Conservation (phyloP, 2,113 vertebrate genomes). For the Oxyura jamaicensis region DNA sequence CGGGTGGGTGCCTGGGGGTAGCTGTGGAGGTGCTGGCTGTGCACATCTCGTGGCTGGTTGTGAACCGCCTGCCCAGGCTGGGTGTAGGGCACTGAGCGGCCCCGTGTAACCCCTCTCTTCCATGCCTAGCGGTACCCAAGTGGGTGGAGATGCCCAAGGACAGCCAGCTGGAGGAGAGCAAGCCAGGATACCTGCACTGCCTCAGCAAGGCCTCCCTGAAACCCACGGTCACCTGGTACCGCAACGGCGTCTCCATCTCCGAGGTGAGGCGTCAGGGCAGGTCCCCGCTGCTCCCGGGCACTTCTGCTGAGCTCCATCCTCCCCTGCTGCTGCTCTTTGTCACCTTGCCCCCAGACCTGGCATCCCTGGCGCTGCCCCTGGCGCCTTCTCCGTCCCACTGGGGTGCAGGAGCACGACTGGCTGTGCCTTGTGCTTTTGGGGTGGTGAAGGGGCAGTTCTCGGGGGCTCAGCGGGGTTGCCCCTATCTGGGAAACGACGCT, state of each 20-base stretch:
- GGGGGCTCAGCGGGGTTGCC: background rate
- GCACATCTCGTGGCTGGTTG: background rate
- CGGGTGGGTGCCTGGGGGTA: background rate
- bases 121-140: conserved; percentile 82
- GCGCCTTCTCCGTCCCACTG: background rate
- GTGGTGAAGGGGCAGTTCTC: background rate
- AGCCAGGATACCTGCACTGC: conserved; percentile 93
- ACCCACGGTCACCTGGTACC: conserved; percentile 88
- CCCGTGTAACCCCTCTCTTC: background rate
- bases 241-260: conserved; percentile 83
- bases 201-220: conserved; percentile 86
- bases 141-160: conserved; percentile 91
- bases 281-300: rapidly evolving
- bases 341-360: background rate
- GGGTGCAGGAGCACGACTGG: background rate
- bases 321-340: background rate
- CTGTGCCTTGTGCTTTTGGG: background rate
- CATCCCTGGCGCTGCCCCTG: background rate
- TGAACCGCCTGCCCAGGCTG: background rate
- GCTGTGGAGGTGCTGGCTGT: background rate
- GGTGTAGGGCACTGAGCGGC: background rate
- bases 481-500: background rate
- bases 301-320: background rate
- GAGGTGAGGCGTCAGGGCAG: conserved; percentile 79
- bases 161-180: conserved; percentile 91